Evolutionary conservation across 2,797 vertebrate species (phyloP).

Genomic region (Arctocebus calabarensis): DNA sequence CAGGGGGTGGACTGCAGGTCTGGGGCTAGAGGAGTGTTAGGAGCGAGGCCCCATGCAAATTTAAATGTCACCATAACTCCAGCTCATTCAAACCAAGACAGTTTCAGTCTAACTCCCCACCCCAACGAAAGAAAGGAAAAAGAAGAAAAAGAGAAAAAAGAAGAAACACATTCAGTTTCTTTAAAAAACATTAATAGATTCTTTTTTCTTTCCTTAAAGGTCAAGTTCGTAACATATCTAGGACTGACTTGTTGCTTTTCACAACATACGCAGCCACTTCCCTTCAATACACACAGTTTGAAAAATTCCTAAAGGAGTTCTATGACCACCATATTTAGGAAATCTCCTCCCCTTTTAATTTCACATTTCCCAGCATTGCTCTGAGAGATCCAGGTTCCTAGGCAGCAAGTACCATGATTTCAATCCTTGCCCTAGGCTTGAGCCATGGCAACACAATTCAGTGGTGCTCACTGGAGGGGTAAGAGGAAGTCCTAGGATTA

Average conservation of each 20-base stretch:
- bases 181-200: neutral
- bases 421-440: conserved; percentile 85
- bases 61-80: conserved; percentile 1
- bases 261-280: conserved; percentile 24
- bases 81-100: conserved; percentile 30
- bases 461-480: conserved; percentile 86
- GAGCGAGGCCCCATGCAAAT: neutral
- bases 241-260: neutral
- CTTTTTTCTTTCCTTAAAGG: neutral
- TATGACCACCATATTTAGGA: neutral
- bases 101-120: neutral
- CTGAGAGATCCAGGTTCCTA: conserved; percentile 76
- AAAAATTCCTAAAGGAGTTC: neutral
- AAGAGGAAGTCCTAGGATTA: conserved; percentile 84
- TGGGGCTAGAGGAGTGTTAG: too few species aligned
- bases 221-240: neutral
- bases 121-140: neutral
- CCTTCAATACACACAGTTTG: neutral
- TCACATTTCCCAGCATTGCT: neutral
- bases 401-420: conserved; percentile 85
- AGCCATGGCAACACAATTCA: conserved; percentile 89
- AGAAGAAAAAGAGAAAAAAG: rapidly evolving
- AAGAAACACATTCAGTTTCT: neutral
- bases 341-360: conserved; percentile 36
- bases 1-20: neutral